Evolutionary conservation across 1,140 invertebrate species (phyloP).

Genomic region (Calliphora vicina): DNA sequence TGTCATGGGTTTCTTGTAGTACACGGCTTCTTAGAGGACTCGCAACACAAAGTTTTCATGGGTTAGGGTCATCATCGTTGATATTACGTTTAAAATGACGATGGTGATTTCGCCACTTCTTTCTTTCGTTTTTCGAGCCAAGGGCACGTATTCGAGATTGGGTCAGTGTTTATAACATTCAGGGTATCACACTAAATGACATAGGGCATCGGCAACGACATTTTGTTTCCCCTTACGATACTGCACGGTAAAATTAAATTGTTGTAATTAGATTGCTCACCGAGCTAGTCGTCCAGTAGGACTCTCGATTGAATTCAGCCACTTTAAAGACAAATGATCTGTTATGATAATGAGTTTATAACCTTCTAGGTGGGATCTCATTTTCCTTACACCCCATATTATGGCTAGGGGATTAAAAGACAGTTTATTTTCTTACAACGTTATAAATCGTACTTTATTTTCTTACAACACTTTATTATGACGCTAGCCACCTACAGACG

Average conservation of each 20-base stretch:
- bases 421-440: too few relatives aligned
- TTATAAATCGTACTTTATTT: too few relatives aligned
- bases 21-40: too few relatives aligned
- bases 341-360: constrained; percentile 23
- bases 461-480: too few relatives aligned
- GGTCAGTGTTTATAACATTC: background rate
- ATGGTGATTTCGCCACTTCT: background rate
- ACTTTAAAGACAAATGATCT: constrained; percentile 46
- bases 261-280: background rate
- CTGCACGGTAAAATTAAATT: too few relatives aligned
- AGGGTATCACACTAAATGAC: too few relatives aligned
- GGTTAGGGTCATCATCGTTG: too few relatives aligned
- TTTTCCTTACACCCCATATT: constrained; percentile 64
- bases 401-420: too few relatives aligned
- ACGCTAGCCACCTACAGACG: too few relatives aligned
- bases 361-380: constrained; percentile 62
- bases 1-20: constrained; percentile 49
- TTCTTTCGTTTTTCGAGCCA: background rate
- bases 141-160: background rate
- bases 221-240: constrained; percentile 22
- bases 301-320: constrained; percentile 56
- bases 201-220: constrained; percentile 19
- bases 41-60: too few relatives aligned
- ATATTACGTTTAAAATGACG: background rate
- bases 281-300: constrained; percentile 44